A percentile compares a stretch with the other conserved stretches of the same genome.
These are phyloP conservation scores for Phylloscopus trochiloides DNA, from an alignment of 2,113 vertebrate genomes.

Conservation along the genomic window DNA sequence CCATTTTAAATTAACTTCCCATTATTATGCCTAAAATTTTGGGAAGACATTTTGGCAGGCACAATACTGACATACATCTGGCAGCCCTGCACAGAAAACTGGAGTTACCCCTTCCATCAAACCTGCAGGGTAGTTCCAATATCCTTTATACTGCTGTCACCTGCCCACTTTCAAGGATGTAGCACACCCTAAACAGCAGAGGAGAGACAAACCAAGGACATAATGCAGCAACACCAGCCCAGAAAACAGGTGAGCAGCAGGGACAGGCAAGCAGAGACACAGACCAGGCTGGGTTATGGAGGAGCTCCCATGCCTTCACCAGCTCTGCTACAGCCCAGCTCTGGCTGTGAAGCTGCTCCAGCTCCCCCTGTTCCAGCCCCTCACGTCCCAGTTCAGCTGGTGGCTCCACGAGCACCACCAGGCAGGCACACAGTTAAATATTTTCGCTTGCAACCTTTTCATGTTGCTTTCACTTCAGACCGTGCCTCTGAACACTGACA, in stretches of 20 bases:
- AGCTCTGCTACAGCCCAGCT: not conserved
- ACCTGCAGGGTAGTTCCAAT: not conserved
- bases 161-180: fast-evolving
- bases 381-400: fast-evolving
- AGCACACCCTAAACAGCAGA: fast-evolving
- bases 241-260: not conserved
- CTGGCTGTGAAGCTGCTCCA: fast-evolving
- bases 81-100: not conserved
- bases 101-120: not conserved
- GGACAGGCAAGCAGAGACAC: not conserved
- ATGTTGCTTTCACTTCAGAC: not conserved
- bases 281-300: fast-evolving
- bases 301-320: not conserved
- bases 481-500: not conserved
- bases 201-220: not conserved
- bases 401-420: not conserved
- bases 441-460: not conserved
- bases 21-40: not conserved
- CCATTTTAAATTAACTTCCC: not conserved
- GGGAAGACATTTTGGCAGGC: not conserved
- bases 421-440: fast-evolving
- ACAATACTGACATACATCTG: not conserved
- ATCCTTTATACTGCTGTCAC: not conserved
- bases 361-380: not conserved
- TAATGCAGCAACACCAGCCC: not conserved